A percentile compares a stretch with the other conserved stretches of the same genome.
phyloP scores from a whole-genome alignment of 2,113 vertebrate genomes.

The Epinephelus moara region DNA sequence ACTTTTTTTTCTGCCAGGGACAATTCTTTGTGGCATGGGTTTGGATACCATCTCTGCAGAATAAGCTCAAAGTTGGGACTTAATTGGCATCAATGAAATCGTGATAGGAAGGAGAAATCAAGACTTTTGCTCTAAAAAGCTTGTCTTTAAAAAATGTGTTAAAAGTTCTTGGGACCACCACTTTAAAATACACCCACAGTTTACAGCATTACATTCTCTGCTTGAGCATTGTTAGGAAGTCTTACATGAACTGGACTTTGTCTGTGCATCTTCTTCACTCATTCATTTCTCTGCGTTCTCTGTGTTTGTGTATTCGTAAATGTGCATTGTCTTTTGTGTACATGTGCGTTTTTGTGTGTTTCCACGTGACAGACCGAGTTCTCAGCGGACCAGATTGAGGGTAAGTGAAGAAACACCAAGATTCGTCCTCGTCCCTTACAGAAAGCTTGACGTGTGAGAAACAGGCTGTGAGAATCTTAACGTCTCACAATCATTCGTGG shows the following conservation, averaged over 20 bases:
- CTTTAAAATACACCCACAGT: conserved; percentile 28
- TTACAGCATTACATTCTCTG: not conserved
- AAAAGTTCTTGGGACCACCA: conserved; percentile 8
- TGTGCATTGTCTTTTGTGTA: not conserved
- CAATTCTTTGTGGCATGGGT: conserved; percentile 24
- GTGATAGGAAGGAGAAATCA: conserved; percentile 10
- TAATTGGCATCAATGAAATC: conserved; percentile 19
- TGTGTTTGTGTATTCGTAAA: not conserved
- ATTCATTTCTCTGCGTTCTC: conserved; percentile 18
- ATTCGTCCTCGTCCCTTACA: not conserved
- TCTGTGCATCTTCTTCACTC: not conserved
- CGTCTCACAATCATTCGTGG: not conserved
- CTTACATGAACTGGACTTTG: not conserved
- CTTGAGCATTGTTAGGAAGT: not conserved
- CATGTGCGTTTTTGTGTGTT: conserved; percentile 21
- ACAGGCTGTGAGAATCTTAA: not conserved
- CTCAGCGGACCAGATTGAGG: conserved; percentile 84
- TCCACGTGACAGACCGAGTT: conserved; percentile 75
- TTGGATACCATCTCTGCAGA: conserved; percentile 49
- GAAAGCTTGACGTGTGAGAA: not conserved
- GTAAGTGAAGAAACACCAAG: conserved; percentile 71
- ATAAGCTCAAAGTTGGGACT: conserved; percentile 26
- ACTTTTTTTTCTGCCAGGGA: conserved; percentile 18
- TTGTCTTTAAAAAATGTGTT: not conserved
- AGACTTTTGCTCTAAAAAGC: not conserved